Percentiles rank a stretch among this genome's conserved stretches.
phyloP scores from a whole-genome alignment of 2,888 invertebrate genomes.

The Meta bourneti region DNA sequence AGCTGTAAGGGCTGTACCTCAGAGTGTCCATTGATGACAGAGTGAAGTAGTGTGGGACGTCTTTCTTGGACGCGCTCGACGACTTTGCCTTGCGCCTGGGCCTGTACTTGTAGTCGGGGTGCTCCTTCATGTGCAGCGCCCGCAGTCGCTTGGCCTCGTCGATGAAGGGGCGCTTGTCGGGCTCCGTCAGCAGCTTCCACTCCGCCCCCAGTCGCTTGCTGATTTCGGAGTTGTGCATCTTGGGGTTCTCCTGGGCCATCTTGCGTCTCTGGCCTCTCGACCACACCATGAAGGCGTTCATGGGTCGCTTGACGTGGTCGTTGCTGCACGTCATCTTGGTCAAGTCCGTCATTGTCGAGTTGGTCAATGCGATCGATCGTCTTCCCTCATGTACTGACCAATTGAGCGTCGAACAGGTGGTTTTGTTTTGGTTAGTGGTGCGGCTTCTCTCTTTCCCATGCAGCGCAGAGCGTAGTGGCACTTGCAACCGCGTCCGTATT shows the following conservation, averaged over 20 bases:
- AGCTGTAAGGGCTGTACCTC: not conserved
- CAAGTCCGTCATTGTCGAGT: constrained; percentile 27
- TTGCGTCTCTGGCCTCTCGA: constrained; percentile 97
- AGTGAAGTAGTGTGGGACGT: constrained; percentile 18
- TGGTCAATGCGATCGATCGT: not conserved
- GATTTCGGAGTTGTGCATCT: constrained; percentile 99
- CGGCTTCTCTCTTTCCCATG: not conserved
- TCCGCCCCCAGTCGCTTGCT: constrained; percentile 97
- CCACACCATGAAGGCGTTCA: constrained; percentile 99
- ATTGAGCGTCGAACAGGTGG: not conserved
- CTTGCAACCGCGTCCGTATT: constrained; percentile 21
- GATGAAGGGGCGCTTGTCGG: constrained; percentile 98
- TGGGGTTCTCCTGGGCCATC: constrained; percentile 99
- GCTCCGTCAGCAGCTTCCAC: constrained; percentile 97
- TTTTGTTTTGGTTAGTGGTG: not conserved
- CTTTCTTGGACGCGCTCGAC: constrained; percentile 18
- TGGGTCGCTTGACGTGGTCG: constrained; percentile 95
- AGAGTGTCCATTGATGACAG: constrained; percentile 10
- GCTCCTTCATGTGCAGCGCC: constrained; percentile 97
- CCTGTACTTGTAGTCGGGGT: constrained; percentile 94
- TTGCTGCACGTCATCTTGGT: constrained; percentile 81
- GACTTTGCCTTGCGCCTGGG: constrained; percentile 89
- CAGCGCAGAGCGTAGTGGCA: constrained; percentile 12
- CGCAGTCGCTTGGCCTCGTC: constrained; percentile 97
- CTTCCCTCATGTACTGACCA: not conserved